Evolutionary conservation across 2,888 invertebrate genomes (phyloP).

Genomic region (Oscheius onirici): DNA sequence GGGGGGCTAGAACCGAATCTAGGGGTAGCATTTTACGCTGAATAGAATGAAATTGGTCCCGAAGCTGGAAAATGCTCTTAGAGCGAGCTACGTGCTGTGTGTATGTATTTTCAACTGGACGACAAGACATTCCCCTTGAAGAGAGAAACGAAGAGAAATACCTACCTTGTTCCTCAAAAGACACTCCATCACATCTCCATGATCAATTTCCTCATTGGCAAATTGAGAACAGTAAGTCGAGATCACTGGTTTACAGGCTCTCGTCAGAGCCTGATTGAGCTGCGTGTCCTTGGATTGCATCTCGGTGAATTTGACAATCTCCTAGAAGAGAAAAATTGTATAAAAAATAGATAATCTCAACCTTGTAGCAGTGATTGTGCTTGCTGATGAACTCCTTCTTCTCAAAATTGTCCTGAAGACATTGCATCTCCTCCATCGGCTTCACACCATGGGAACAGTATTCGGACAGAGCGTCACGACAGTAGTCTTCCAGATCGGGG

Average conservation of each 20-base stretch:
- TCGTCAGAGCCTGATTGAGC: constrained; percentile 86
- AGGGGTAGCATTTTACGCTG: too few species aligned
- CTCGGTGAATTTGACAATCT: constrained; percentile 86
- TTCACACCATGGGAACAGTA: constrained; percentile 82
- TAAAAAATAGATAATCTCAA: not conserved
- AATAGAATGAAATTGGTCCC: too few species aligned
- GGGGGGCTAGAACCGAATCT: too few species aligned
- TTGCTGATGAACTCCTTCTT: constrained; percentile 65
- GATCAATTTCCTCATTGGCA: constrained; percentile 76
- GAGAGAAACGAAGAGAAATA: not conserved
- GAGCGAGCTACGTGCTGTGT: too few species aligned
- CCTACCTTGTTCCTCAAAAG: constrained; percentile 87
- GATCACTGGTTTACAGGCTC: constrained; percentile 84
- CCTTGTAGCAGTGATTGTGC: constrained; percentile 77
- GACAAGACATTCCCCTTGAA: too few species aligned
- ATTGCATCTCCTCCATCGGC: constrained; percentile 81
- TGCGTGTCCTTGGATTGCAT: constrained; percentile 87
- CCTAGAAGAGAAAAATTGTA: constrained; percentile 65
- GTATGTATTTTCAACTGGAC: too few species aligned
- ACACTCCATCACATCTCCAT: constrained; percentile 92
- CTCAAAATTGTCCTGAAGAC: constrained; percentile 81
- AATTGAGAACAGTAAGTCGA: constrained; percentile 79
- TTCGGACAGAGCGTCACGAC: constrained; percentile 85
- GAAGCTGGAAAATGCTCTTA: too few species aligned
- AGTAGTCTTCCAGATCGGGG: constrained; percentile 90